Base-by-base conservation (phyloP, 2,113 vertebrate genomes). In the Struthidea cinerea region DNA sequence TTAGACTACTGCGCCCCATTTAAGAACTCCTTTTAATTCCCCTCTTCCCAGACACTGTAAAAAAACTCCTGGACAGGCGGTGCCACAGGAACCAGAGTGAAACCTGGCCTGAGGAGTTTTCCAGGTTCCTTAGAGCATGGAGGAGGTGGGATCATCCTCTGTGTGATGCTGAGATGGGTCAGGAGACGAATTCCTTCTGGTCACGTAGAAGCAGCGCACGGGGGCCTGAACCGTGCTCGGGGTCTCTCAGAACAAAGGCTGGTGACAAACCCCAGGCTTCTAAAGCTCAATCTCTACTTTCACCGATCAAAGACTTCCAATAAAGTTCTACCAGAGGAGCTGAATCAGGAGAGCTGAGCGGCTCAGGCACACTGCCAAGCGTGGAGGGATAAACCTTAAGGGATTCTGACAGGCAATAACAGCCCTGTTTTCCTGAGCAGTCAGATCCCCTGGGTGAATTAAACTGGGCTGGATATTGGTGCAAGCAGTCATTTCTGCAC, bases 161-260 rank as follows among this genome's bases (percentile, higher is more conserved):
- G 7, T 8, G 64, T 16, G 60, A 33, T 39, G 24, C 32, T 57
- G 64, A 55, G 50, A 63, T 33, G 35, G 49, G 68, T 28, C 55
- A 53, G 26, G 17, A 30, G 9, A 27, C 24, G 19, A 28, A 69
- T 16, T 39, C 28, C 30, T 52, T 63, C 49, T 78, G 57, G 21
- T 32, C 33, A 14, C 0, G 0, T 1, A 42, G 61, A 52, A 71
- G 46, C 2, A 65, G 41, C 49, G 35, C 28, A 4, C 13, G 37
- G 55, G 65, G 56, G 44, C 22, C 24, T 30, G 41, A 64, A 3
- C 44, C 28, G 23, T 24, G 52, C 30, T 11, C 33, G 21, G 17
- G 22, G 41, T 56, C 87, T n/a, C 0, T 1, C n/a, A 60, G 41
- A 83, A 79, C 30, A 87, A 57, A 64, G 26, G n/a, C 2, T 67